Evolutionary conservation across 2,113 vertebrate genomes (phyloP).

Genomic region (Prunella fulvescens): DNA sequence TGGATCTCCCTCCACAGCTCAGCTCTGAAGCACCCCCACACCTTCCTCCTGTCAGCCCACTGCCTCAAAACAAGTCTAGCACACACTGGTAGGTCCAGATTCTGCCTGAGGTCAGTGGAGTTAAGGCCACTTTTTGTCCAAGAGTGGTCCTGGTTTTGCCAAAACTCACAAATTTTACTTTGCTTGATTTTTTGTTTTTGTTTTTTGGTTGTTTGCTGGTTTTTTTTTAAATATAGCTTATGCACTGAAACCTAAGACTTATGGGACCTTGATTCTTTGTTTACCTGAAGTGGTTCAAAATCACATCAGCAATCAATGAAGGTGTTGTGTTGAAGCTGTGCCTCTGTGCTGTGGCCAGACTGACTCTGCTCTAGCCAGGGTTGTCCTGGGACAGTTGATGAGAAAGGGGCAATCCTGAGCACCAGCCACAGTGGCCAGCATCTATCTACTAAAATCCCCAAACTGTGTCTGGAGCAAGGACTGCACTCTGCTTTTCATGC

Average conservation of each 20-base stretch:
- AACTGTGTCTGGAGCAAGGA: neutral
- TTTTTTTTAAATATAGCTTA: neutral
- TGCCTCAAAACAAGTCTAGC: neutral
- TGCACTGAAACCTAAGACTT: neutral
- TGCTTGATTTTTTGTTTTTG: neutral
- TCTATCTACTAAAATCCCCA: neutral
- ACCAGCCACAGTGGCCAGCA: neutral
- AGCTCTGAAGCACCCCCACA: neutral
- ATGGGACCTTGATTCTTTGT: neutral
- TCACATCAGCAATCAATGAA: neutral
- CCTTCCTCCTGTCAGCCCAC: neutral
- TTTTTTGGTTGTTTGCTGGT: too few relatives aligned
- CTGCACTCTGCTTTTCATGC: neutral
- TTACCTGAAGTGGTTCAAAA: neutral
- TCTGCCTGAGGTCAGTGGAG: neutral
- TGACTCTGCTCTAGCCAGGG: neutral
- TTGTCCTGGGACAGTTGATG: neutral
- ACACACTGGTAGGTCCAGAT: neutral
- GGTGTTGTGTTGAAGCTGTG: neutral
- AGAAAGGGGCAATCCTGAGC: neutral
- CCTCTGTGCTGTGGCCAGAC: neutral
- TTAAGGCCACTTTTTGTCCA: neutral
- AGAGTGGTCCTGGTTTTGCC: neutral
- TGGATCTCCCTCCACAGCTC: neutral
- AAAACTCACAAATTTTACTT: neutral